phyloP scores from a whole-genome alignment of 2,113 vertebrate genomes.

The Lophochroa leadbeateri region DNA sequence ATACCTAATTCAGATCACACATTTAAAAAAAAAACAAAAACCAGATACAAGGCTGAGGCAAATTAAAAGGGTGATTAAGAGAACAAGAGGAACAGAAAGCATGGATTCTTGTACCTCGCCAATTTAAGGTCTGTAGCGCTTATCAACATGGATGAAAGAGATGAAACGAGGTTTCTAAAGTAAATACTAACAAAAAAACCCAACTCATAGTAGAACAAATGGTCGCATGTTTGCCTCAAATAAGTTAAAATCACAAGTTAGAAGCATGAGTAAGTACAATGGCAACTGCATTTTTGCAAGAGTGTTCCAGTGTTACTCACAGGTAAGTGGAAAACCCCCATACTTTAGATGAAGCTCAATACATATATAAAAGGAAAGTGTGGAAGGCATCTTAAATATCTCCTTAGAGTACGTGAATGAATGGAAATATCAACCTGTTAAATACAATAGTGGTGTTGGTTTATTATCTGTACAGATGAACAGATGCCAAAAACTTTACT shows the following conservation, averaged over 20 bases:
- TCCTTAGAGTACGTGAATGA: background rate
- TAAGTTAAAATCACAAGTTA: background rate
- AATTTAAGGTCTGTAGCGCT: background rate
- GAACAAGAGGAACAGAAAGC: background rate
- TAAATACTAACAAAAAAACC: background rate
- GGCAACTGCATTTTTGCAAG: background rate
- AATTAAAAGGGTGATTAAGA: background rate
- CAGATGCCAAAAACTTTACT: background rate
- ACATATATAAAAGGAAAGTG: background rate
- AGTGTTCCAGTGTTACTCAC: background rate
- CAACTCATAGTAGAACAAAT: background rate
- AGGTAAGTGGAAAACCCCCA: background rate
- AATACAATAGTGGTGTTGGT: background rate
- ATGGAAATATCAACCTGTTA: background rate
- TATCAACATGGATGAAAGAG: background rate
- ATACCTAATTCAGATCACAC: background rate
- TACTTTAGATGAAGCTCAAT: background rate
- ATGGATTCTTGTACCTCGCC: accelerated
- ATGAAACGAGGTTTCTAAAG: background rate
- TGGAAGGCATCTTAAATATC: background rate
- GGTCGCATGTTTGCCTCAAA: background rate
- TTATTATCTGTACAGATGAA: background rate
- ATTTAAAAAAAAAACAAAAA: background rate
- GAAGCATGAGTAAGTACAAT: no score
- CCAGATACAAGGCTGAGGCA: background rate